phyloP scores from a whole-genome alignment of 1,140 invertebrate species.

The Ctenoplectra terminalis region DNA sequence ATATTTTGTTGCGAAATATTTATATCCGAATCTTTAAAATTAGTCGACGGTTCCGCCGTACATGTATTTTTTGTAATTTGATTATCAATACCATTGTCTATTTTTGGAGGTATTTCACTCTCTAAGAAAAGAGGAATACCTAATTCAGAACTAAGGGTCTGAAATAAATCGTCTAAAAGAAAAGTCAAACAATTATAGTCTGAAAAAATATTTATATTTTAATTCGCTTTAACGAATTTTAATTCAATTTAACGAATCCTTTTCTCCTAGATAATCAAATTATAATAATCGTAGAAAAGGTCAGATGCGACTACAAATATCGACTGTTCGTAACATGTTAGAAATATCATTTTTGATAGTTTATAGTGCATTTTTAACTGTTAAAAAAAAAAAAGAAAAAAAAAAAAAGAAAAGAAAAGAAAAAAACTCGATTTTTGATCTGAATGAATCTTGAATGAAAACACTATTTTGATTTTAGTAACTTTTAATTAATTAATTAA shows the following conservation, averaged over 20 bases:
- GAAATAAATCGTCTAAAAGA: conserved; percentile 72
- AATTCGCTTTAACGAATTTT: too few relatives aligned
- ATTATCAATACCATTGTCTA: conserved; percentile 58
- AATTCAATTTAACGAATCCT: too few relatives aligned
- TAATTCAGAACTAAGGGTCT: conserved; percentile 73
- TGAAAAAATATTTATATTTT: background rate
- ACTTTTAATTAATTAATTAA: too few relatives aligned
- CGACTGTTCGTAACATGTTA: conserved; percentile 2
- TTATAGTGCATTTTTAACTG: too few relatives aligned
- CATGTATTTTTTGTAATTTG: conserved; percentile 66
- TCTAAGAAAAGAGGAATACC: conserved; percentile 72
- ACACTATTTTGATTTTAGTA: too few relatives aligned
- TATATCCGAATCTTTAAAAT: conserved; percentile 54
- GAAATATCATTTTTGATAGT: too few relatives aligned
- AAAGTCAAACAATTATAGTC: conserved; percentile 5
- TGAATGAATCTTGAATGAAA: too few relatives aligned
- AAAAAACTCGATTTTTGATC: too few relatives aligned
- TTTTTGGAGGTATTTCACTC: conserved; percentile 58
- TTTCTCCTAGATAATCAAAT: too few relatives aligned
- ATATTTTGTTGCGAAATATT: conserved; percentile 39
- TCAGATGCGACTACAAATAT: background rate
- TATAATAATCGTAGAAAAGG: background rate
- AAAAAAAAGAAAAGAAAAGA: too few relatives aligned
- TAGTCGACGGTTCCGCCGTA: conserved; percentile 41
- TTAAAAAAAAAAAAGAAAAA: too few relatives aligned